Base-by-base conservation (phyloP, 2,113 vertebrate genomes). In the Hylia prasina region DNA sequence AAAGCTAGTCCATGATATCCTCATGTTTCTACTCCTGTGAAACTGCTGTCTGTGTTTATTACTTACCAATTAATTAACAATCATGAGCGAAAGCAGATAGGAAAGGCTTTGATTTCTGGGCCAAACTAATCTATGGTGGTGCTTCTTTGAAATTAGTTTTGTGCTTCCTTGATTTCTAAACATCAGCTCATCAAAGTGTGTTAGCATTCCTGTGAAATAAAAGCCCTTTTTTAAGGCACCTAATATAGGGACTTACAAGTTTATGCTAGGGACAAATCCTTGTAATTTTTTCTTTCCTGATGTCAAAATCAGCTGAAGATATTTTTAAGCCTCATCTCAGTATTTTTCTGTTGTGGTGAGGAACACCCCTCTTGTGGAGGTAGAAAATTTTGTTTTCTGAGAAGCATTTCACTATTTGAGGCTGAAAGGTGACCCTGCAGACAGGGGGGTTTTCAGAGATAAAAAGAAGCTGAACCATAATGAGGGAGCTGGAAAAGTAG, bases 41-140 rank as follows among this genome's bases (percentile, higher is more conserved):
- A 93, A 40, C 22, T 28, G 19, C 19, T 68, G 44, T 66, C 73
- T 39, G 0, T 91, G 57, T 91, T 93, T 79, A 93, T 82, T 87
- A 69, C 35, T 13, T 61, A 48, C 22, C 37, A 85, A 79, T 79
- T 96, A 94, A 95, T 90, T 94, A 92, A 93, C 63, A 53, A 80
- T 53, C 66, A 61, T 14, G 40, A 71, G n/a, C 0, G 3, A 87
- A 95, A 96, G 40, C 84, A 91, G 61, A 85, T 79, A 83, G 57
- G 61, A 60, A 95, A 76, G 24, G 22, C 57, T 84, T 87, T 23
- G 37, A 68, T 87, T 95, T 79, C 85, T 45, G 40, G 31, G 5
- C 31, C 61, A 85, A 90, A 64, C 15, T 87, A 42, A 75, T 75
- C 35, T 64, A 27, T n/a, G 56, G 2, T 64, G 20, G 15, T 22